Percentiles rank a stretch among this genome's conserved stretches.
Evolutionary conservation across 2,797 vertebrate species (phyloP).

Genomic region (Sciaenops ocellatus): DNA sequence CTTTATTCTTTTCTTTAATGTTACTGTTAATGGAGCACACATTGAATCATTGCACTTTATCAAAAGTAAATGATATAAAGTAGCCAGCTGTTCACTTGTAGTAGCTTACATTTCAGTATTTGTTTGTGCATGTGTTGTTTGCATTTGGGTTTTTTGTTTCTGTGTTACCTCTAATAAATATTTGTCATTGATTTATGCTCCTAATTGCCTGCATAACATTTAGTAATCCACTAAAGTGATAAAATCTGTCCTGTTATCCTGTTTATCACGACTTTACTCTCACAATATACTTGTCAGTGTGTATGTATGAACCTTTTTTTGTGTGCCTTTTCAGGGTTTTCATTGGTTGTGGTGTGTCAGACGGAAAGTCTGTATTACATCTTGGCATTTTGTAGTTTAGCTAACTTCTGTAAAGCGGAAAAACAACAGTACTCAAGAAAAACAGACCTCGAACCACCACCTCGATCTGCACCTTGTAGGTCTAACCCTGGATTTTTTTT

Average conservation of each 20-base stretch:
- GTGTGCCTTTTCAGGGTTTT: background rate
- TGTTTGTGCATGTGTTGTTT: slow-evolving; percentile 34
- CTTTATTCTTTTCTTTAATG: slow-evolving; percentile 1
- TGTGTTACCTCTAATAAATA: slow-evolving; percentile 69
- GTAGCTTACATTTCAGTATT: slow-evolving; percentile 14
- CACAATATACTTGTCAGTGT: too few species aligned
- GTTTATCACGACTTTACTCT: too few species aligned
- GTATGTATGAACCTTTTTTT: too few species aligned
- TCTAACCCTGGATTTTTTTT: background rate
- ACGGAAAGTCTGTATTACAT: background rate
- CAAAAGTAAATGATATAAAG: slow-evolving; percentile 16
- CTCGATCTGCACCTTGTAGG: background rate
- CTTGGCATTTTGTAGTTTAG: background rate
- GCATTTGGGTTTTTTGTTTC: slow-evolving; percentile 32
- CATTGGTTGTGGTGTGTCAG: background rate
- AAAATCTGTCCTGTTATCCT: too few species aligned
- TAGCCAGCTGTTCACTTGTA: slow-evolving; percentile 34
- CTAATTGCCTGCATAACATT: background rate
- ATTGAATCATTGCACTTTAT: slow-evolving; percentile 35
- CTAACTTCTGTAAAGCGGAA: background rate
- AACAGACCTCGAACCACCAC: background rate
- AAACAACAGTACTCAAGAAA: background rate
- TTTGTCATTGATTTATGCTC: slow-evolving; percentile 44
- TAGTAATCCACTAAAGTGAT: background rate
- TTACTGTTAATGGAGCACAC: slow-evolving; percentile 31